These are phyloP conservation scores for Cyanoliseus patagonus DNA, from an alignment of 2,113 vertebrate species.

Conservation along the genomic window DNA sequence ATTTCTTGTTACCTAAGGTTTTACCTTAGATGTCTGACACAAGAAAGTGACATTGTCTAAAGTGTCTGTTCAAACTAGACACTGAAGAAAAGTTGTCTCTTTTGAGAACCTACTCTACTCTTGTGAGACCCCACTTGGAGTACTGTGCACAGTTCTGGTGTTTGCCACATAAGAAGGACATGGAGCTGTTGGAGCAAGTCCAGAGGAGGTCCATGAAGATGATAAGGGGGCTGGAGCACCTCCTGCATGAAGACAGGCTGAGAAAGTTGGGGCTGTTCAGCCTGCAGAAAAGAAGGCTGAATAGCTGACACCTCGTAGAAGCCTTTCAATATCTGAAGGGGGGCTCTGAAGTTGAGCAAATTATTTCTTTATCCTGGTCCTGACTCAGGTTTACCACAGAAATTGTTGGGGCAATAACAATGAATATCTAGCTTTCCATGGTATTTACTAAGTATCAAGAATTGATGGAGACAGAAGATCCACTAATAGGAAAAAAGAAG, in stretches of 20 bases:
- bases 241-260: background rate
- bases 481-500: background rate
- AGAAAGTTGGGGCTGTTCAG: background rate
- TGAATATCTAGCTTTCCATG: background rate
- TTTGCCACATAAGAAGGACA: background rate
- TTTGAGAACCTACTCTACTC: background rate
- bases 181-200: background rate
- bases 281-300: background rate
- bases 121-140: background rate
- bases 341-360: background rate
- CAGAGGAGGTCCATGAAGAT: background rate
- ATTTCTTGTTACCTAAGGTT: background rate
- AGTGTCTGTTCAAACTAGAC: background rate
- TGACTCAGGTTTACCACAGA: background rate
- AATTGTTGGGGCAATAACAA: background rate
- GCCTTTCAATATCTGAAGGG: background rate
- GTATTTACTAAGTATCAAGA: background rate
- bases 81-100: background rate
- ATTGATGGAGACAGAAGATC: background rate
- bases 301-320: background rate
- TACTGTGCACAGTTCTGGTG: background rate
- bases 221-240: background rate
- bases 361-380: background rate
- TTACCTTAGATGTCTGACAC: background rate
- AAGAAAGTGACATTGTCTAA: background rate